Percentiles rank a stretch among this genome's conserved stretches.
Conservation (phyloP, 2,797 vertebrate species). For the Tapirus indicus region DNA sequence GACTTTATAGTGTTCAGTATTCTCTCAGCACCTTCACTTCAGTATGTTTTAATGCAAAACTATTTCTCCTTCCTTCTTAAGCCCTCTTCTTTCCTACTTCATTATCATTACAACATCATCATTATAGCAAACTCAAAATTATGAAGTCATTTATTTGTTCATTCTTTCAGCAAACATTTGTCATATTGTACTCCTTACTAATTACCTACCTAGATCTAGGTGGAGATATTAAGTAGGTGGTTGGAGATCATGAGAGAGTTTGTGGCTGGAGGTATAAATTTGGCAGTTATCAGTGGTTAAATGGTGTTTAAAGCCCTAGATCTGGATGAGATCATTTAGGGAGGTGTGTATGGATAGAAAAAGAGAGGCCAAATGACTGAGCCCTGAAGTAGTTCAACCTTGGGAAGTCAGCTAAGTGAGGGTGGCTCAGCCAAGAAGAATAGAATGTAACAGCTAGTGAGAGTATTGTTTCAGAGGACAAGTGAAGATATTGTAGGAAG, state of each 20-base stretch:
- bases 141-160: conserved; percentile 37
- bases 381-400: not conserved
- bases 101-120: not conserved
- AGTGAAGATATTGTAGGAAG: not conserved
- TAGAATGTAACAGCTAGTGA: not conserved
- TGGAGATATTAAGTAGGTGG: not conserved
- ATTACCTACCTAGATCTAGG: not conserved
- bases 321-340: not conserved
- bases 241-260: not conserved
- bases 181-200: not conserved
- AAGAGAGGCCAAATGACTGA: not conserved
- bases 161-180: conserved; percentile 40
- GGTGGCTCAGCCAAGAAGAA: not conserved
- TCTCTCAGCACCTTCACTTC: not conserved
- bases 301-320: not conserved
- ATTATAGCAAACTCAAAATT: not conserved
- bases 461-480: not conserved
- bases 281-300: not conserved
- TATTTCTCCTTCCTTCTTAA: conserved; percentile 28
- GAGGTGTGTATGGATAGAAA: not conserved
- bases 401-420: not conserved
- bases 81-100: not conserved
- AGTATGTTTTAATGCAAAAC: not conserved
- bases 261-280: not conserved
- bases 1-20: not conserved